Percentiles rank a stretch among this genome's conserved stretches.
phyloP scores from a whole-genome alignment of 2,113 vertebrate species.

The Calonectris borealis region DNA sequence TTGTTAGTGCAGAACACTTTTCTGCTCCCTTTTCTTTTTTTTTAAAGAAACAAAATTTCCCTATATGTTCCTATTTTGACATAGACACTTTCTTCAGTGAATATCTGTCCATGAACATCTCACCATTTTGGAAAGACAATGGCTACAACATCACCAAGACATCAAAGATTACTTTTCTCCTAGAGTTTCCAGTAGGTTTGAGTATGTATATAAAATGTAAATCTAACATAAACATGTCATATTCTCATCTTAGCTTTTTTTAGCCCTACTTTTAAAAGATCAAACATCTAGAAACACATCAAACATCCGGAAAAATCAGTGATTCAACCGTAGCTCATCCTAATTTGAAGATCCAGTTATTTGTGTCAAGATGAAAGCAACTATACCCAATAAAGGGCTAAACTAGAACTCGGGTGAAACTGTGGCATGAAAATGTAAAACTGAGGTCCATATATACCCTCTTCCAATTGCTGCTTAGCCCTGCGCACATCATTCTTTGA shows the following conservation, averaged over 20 bases:
- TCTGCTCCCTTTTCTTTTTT: neutral
- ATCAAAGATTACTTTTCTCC: neutral
- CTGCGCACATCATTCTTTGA: neutral
- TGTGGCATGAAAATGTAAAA: neutral
- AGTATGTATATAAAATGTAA: neutral
- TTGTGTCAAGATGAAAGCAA: neutral
- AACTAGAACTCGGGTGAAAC: neutral
- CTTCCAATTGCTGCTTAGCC: neutral
- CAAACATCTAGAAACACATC: neutral
- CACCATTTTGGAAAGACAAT: neutral
- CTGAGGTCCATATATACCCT: neutral
- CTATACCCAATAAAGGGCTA: neutral
- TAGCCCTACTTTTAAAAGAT: neutral
- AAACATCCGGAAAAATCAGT: neutral
- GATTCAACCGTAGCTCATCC: neutral
- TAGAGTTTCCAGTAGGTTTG: neutral
- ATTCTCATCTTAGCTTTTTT: neutral
- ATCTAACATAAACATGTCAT: neutral
- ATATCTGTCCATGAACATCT: no score
- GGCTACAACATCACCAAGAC: neutral
- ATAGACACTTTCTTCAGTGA: neutral
- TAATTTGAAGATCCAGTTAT: constrained; percentile 6
- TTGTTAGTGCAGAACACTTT: neutral
- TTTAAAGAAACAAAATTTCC: neutral
- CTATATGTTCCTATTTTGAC: neutral